phyloP scores from a whole-genome alignment of 2,888 invertebrate genomes.

The Epinotia ramella region DNA sequence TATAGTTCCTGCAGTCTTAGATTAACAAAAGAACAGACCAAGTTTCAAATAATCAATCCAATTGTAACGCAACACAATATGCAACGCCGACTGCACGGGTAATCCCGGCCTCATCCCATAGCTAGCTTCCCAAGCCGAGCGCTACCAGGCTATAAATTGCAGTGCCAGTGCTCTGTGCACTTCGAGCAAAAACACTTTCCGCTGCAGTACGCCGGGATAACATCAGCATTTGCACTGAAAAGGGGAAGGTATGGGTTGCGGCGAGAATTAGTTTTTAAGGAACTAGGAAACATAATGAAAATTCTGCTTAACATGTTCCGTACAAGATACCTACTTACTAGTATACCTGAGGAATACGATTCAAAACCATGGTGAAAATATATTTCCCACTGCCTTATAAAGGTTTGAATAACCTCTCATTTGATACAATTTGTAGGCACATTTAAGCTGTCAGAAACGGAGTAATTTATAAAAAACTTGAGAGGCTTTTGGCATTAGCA shows the following conservation, averaged over 20 bases:
- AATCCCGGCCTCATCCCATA: constrained; percentile 3
- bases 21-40: no score
- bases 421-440: no score
- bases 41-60: no score
- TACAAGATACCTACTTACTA: no score
- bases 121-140: background rate
- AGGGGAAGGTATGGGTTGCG: background rate
- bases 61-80: background rate
- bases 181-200: constrained; percentile 27
- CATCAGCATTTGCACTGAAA: constrained; percentile 2
- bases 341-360: no score
- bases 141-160: constrained; percentile 11
- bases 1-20: no score
- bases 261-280: background rate
- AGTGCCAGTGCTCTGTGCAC: background rate
- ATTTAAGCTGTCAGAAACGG: no score
- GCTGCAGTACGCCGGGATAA: constrained; percentile 3
- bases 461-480: no score
- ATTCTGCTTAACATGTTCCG: background rate
- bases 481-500: no score
- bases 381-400: no score
- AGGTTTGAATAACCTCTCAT: background rate
- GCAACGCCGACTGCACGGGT: background rate
- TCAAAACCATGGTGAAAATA: no score
- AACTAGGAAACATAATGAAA: background rate